Conservation (phyloP, 2,797 vertebrate species). For the Chlorospingus semifuscus region DNA sequence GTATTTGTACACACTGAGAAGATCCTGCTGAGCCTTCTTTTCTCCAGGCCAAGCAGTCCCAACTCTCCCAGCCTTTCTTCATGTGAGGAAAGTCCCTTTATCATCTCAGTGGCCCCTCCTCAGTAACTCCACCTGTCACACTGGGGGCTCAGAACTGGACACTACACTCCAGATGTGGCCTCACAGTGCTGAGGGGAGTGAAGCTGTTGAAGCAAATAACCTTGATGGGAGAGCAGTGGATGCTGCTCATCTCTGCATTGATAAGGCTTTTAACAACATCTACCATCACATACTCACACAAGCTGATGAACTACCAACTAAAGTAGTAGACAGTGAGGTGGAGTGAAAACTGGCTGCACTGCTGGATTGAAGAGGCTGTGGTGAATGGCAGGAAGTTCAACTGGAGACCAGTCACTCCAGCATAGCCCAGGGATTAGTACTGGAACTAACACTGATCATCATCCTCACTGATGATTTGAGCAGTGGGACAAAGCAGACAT, state of each 20-base stretch:
- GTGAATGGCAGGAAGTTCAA: neutral
- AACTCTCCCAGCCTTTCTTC: neutral
- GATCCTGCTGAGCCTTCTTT: neutral
- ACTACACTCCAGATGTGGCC: neutral
- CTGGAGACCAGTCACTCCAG: neutral
- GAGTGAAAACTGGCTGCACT: neutral
- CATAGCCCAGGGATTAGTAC: neutral
- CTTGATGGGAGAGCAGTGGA: neutral
- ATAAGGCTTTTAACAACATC: neutral
- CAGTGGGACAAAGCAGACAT: neutral
- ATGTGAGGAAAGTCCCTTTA: neutral
- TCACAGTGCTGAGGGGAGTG: neutral
- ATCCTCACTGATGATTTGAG: neutral
- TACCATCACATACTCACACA: neutral
- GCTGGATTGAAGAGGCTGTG: neutral
- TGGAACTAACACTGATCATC: neutral
- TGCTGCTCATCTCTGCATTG: neutral
- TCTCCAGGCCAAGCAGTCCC: neutral
- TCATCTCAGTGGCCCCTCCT: neutral
- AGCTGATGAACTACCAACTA: neutral
- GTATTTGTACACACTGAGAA: neutral
- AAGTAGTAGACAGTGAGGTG: neutral
- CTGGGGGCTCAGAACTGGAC: neutral
- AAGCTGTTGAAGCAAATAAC: neutral
- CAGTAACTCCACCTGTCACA: neutral